Evolutionary conservation across 2,888 invertebrate species (phyloP), one percentile per base, ranked within the genome.

Genomic region (Athalia rosae): DNA sequence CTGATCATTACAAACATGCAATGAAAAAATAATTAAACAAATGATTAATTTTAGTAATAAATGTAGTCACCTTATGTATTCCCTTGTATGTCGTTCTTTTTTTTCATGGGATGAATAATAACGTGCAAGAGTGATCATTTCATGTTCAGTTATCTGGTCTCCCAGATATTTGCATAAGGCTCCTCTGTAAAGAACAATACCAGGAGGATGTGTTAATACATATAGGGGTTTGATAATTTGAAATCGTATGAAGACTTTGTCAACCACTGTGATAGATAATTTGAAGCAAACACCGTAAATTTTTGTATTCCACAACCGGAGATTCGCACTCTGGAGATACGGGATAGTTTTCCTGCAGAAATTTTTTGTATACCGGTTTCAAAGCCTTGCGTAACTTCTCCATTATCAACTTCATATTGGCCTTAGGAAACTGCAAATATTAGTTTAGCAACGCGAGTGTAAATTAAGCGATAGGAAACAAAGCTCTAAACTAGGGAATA

Each of bases 41-140:
- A 15, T 62, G 9, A 13, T 64, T 8, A 11, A n/a, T 67, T 50
- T 67, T 15, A 11, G 28, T 7, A n/a, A 53, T 53, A 67, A 56
- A 47, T 61, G 61, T 50, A 53, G 71, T 59, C 78, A 89, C 90
- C 89, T 89, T 11, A 90, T 83, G 67, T 86, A 87, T 80, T 89
- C 88, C 45, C 87, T 84, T 0, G 84, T 81, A 53, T 78, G 79
- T 4, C 77, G 76, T 76, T 85, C 84, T 77, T 91, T 91, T 50
- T 90, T 89, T 81, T 92, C 91, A 81, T 93, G 93, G 0, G 94
- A 93, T 0, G 94, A 93, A 89, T 95, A 96, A 81, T 93, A 91
- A 81, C 97, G 92, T 11, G 94, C 93, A 8, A 96, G 90, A 0
- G 96, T 95, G 4, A 96, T 91, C 87, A 95, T 94, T 90, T 97